Conservation (phyloP, 92 coral and sea anemone genomes). For the Pocillopora grandis region DNA sequence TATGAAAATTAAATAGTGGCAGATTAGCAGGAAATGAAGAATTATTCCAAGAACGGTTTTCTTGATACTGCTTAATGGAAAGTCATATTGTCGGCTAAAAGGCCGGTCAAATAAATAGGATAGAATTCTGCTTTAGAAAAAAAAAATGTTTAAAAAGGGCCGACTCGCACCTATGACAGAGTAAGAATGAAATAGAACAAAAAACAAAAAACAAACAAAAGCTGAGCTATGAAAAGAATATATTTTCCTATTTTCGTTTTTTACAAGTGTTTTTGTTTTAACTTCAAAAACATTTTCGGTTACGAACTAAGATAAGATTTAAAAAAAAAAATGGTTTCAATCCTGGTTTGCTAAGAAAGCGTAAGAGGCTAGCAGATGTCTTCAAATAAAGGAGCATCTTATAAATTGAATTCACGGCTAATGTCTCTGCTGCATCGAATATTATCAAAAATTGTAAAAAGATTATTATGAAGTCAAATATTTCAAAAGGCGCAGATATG, state of each 20-base stretch:
- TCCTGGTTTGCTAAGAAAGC: not conserved
- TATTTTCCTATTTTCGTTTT: no score
- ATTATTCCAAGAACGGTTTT: not conserved
- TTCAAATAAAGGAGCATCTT: not conserved
- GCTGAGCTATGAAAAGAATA: no score
- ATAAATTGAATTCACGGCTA: not conserved
- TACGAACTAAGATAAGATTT: no score
- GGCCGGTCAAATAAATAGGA: not conserved
- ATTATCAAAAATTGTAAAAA: not conserved
- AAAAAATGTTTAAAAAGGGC: not conserved
- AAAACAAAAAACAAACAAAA: no score
- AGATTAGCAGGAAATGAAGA: slow-evolving; percentile 19
- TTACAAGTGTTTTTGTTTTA: no score
- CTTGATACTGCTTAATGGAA: slow-evolving; percentile 3
- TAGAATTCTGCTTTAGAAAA: not conserved
- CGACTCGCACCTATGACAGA: not conserved
- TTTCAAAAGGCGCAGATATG: not conserved
- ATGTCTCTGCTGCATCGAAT: not conserved
- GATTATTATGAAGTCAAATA: not conserved
- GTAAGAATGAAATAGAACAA: not conserved
- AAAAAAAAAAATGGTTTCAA: no score
- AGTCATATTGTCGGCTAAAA: not conserved
- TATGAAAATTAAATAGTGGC: slow-evolving; percentile 23
- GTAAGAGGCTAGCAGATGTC: not conserved
- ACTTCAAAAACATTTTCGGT: no score